Evolutionary conservation across 2,113 vertebrate species (phyloP), one percentile per base, ranked within the genome.

Genomic region (Pycnonotus jocosus): DNA sequence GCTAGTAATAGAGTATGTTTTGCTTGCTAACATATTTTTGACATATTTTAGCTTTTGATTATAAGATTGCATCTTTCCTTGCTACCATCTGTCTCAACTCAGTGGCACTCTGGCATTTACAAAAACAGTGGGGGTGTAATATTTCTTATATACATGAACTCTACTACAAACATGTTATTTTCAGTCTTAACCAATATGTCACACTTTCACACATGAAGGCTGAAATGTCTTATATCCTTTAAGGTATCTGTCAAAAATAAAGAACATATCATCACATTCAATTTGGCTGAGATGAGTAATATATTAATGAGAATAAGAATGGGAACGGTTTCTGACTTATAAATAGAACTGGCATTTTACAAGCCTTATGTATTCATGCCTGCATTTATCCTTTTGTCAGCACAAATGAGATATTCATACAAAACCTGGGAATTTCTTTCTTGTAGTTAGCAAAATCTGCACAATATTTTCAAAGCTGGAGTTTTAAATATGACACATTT

Each of bases 31-130:
- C 98, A 98, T 98, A 98, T 98, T 98, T 98, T 93, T 98, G 98
- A 98, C 98, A 97, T 98, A 98, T 98, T 98, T 98, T 97, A 98
- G 97, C 96, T 98, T 98, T 97, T 97, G 97, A 98, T 98, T 96
- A 95, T 98, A 98, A 98, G 97, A 98, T 94, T 98, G 98, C 97
- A 94, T 98, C 96, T 98, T 98, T 98, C 96, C 96, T 98, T 98
- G 98, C 97, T 98, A 98, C 98, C 98, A 98, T 98, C 98, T 98
- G 98, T 98, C 97, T 98, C 97, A 62, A 96, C 96, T 97, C 96
- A 95, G 96, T 97, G 97, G 95, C 97, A 98, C 97, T 93, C 96
- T 93, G 94, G 96, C 96, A 96, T 97, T 98, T 97, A 98, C 97
- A 96, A 94, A 98, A 98, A 97, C 98, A 98, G 98, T 97, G 93